phyloP scores from a whole-genome alignment of 2,797 vertebrate species.

The Anguilla anguilla region DNA sequence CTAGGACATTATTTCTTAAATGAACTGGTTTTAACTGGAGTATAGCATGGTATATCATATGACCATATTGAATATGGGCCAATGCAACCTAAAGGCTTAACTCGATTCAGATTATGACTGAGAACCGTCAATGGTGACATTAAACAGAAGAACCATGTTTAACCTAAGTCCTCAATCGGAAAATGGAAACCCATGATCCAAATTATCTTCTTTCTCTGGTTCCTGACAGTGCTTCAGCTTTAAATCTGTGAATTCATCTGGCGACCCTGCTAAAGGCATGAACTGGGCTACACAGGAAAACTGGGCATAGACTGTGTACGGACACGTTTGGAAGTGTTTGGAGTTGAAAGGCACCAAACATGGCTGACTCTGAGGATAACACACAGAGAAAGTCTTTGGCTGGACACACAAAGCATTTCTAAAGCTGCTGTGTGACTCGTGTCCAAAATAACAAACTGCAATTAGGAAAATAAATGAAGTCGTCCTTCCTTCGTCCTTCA shows the following conservation, averaged over 20 bases:
- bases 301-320: not conserved
- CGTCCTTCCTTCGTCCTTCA: not conserved
- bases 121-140: not conserved
- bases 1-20: too few relatives aligned
- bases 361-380: not conserved
- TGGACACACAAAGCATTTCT: not conserved
- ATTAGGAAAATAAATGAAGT: constrained; percentile 3
- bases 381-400: not conserved
- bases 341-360: not conserved
- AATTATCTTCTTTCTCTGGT: not conserved
- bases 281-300: not conserved
- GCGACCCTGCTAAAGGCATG: not conserved
- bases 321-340: not conserved
- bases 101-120: too few relatives aligned
- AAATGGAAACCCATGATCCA: not conserved
- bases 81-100: too few relatives aligned
- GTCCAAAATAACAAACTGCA: not conserved
- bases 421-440: not conserved
- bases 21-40: too few relatives aligned
- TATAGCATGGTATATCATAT: too few relatives aligned
- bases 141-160: not conserved
- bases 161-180: not conserved
- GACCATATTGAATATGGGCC: too few relatives aligned
- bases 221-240: not conserved
- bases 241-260: not conserved